Base-by-base conservation (phyloP, 2,113 vertebrate species). In the Prolemur simus region DNA sequence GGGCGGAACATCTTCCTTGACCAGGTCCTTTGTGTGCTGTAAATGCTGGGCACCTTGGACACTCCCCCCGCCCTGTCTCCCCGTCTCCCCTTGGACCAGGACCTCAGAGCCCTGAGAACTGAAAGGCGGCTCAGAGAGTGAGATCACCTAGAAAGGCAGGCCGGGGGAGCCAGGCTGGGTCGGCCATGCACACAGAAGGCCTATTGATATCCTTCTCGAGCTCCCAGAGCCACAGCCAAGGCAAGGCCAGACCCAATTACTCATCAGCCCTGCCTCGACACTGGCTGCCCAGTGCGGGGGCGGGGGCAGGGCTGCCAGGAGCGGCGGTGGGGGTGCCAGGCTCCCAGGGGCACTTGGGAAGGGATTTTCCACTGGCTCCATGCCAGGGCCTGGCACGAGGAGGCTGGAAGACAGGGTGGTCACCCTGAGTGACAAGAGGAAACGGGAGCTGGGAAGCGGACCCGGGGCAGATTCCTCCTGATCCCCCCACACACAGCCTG, bases 121-220 rank as follows among this genome's bases (percentile, higher is more conserved):
- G 29, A 37, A 47, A 80, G 32, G 58, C 42, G 0, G 84, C 94
- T 92, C 63, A 54, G 85, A 73, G 71, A 87, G 52, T 14, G 52
- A 92, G 85, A 85, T 77, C 87, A 87, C 76, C 6, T 6, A 10
- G 84, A 82, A 39, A 78, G 92, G 68, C 73, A 58, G 89, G 76
- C 63, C 71, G 0, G 0, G 66, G 81, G 56, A 76, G 77, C 8
- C 73, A 76, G 42, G 4, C 21, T 0, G 49, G 84, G 84, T 34
- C 21, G 4, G 12, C 76, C 20, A 0, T 6, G 74, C 95, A 83
- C 95, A 97, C 88, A 96, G 96, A 96, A 27, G 73, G 91, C 92
- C 82, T 64, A 89, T 82, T 88, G 89, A 95, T 0, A 42, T 52
- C 86, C 93, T 86, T 91, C 90, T 23, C n/a, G 89, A 97, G 97